Base-by-base conservation (phyloP, 92 coral and sea anemone species). In the Epizoanthus ramosus region DNA sequence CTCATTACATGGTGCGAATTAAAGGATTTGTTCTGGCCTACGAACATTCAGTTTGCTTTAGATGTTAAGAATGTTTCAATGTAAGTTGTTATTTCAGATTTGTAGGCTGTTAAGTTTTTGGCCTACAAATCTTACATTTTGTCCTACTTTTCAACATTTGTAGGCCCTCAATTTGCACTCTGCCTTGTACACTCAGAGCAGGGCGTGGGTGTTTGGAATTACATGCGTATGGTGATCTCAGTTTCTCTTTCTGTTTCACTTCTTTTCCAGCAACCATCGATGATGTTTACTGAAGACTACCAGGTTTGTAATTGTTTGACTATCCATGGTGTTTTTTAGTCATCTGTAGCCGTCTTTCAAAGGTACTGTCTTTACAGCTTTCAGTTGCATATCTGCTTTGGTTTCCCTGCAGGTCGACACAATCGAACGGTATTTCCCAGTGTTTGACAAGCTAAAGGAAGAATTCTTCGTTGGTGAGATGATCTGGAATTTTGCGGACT, bases 401-500 rank as follows among this genome's bases (percentile, higher is more conserved):
- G 21, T 68, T 37, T n/a, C 47, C 56, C 31, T 60, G 3, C 19
- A 97, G 99, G 98, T 97, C n/a, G 99, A 89, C 13, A 91, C 99
- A 14, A 75, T 97, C 14, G 90, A 87, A 68, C 99, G 91, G 54
- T 97, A 97, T 69, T 97, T 97, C 73, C 99, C 99, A n/a, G 97
- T 97, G 79, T 97, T 94, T 83, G 99, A 97, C 81, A 92, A 97
- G 86, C 93, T 97, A 14, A 93, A 97, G 54, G 86, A 92, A 59
- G 92, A 90, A 53, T 97, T 97, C 81, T 84, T 97, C 47, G 94
- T 97, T 24, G 99, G 99, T 16, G 99, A 97, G 90, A 85, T 97
- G 92, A 94, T 97, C 61, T 97, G 99, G 99, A 97, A 97, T 81
- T 97, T 97, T 80, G 99, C 99, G 3, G 99, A 97, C 87, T 97